phyloP scores from a whole-genome alignment of 2,888 invertebrate species.

The Eupithecia inturbata region DNA sequence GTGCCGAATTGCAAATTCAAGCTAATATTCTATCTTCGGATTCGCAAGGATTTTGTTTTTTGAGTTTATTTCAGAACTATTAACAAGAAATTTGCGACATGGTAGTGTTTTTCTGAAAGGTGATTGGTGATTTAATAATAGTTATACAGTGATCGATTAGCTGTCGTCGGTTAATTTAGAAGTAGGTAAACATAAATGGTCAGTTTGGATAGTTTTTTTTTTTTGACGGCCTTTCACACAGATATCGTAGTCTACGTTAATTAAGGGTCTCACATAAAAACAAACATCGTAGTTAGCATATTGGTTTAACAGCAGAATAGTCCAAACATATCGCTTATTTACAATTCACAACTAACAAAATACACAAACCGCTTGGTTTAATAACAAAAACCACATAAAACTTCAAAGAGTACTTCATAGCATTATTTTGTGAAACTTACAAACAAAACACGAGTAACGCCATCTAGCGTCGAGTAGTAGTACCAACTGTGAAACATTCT shows the following conservation, averaged over 20 bases:
- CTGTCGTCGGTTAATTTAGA: too few species aligned
- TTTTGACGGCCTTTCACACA: too few species aligned
- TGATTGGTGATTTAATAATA: not conserved
- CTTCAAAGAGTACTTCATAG: not conserved
- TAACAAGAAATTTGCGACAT: not conserved
- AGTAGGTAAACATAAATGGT: too few species aligned
- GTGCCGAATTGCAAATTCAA: slow-evolving; percentile 10
- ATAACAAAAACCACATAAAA: not conserved
- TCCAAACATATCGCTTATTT: not conserved
- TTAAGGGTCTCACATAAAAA: too few species aligned
- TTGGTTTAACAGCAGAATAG: not conserved
- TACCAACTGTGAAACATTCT: slow-evolving; percentile 7
- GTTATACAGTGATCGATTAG: not conserved
- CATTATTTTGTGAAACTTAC: not conserved
- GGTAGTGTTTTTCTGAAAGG: not conserved
- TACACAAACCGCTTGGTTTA: not conserved
- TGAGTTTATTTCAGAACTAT: not conserved
- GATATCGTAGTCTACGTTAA: too few species aligned
- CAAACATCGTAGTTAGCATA: not conserved
- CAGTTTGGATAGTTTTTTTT: too few species aligned
- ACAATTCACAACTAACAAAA: too few species aligned
- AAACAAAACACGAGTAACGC: slow-evolving; percentile 48
- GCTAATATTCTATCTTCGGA: slow-evolving; percentile 12
- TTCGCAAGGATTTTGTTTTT: not conserved
- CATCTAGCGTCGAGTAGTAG: slow-evolving; percentile 65